Conservation (phyloP, 1,140 invertebrate genomes). For the Bombus confusus region DNA sequence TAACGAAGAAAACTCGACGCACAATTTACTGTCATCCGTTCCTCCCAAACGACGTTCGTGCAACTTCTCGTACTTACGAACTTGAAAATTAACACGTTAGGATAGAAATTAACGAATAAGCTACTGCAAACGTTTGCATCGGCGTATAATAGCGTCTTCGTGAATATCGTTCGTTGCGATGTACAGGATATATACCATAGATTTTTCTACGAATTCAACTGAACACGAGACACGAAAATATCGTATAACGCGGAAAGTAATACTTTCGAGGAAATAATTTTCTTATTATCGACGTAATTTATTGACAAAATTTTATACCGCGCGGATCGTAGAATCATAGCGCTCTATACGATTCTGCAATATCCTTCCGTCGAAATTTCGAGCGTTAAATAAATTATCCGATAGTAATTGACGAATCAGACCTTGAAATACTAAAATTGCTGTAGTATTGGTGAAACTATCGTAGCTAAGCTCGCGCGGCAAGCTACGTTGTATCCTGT, state of each 20-base stretch:
- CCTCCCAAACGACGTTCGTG: not conserved
- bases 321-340: too few relatives aligned
- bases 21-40: not conserved
- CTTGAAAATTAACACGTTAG: too few relatives aligned
- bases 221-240: too few relatives aligned
- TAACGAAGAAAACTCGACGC: not conserved
- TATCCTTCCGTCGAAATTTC: too few relatives aligned
- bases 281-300: too few relatives aligned
- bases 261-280: too few relatives aligned
- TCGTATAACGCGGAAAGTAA: too few relatives aligned
- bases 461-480: not conserved
- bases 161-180: not conserved
- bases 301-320: too few relatives aligned
- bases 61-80: not conserved
- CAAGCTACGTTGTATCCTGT: not conserved
- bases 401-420: not conserved
- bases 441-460: not conserved
- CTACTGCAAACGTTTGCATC: not conserved
- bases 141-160: not conserved
- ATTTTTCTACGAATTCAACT: not conserved
- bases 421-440: not conserved
- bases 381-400: not conserved
- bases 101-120: not conserved
- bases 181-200: not conserved
- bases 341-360: too few relatives aligned